These are phyloP conservation scores for Buteo buteo DNA, from an alignment of 2,113 vertebrate species.

Conservation along the genomic window DNA sequence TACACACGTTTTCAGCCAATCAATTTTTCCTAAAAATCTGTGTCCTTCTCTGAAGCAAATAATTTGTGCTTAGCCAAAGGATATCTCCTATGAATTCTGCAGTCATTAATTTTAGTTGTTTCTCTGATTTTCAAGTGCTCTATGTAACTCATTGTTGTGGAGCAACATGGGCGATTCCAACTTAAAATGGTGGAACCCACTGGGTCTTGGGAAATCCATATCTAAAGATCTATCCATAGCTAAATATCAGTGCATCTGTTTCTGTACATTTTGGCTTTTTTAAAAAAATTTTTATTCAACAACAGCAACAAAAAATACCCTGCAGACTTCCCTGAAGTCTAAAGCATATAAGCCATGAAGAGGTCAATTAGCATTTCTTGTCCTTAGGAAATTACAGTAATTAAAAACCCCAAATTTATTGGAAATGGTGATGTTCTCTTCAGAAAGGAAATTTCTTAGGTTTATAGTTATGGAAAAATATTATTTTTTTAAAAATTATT, in stretches of 20 bases:
- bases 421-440: not conserved
- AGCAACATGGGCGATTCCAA: accelerated
- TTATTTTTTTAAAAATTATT: no score
- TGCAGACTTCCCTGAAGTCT: not conserved
- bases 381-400: not conserved
- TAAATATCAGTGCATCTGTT: not conserved
- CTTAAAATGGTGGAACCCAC: not conserved
- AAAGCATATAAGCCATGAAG: not conserved
- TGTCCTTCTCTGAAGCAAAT: not conserved
- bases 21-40: not conserved
- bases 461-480: not conserved
- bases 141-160: not conserved
- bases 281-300: not conserved
- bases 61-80: not conserved
- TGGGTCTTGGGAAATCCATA: not conserved
- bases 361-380: not conserved
- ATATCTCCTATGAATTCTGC: not conserved
- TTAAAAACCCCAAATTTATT: not conserved
- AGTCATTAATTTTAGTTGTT: not conserved
- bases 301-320: not conserved
- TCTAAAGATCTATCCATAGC: no score
- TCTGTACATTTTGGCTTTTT: not conserved
- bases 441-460: not conserved
- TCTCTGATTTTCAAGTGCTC: not conserved
- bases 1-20: not conserved